A percentile compares a stretch with the other conserved stretches of the same genome.
phyloP scores from a whole-genome alignment of 2,797 vertebrate genomes.

The Chelon labrosus region DNA sequence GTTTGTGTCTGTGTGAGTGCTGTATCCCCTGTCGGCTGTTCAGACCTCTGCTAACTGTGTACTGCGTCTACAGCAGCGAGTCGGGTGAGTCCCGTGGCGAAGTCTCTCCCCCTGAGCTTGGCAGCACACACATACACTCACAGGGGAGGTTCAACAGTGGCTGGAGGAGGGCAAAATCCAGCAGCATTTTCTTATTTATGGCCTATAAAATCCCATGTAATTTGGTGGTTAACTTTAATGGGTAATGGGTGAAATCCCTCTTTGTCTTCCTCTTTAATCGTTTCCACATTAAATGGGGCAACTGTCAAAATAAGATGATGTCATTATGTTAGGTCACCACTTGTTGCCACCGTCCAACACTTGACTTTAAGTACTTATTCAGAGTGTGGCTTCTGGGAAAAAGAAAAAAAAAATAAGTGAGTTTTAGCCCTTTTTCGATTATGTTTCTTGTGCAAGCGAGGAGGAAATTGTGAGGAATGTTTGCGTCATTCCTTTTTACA shows the following conservation, averaged over 20 bases:
- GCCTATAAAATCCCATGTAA: constrained; percentile 82
- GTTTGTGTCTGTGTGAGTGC: constrained; percentile 31
- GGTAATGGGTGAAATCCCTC: constrained; percentile 83
- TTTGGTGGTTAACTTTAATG: constrained; percentile 84
- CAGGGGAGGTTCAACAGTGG: constrained; percentile 74
- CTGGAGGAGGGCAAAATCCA: constrained; percentile 74
- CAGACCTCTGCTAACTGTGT: constrained; percentile 44
- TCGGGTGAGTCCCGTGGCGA: constrained; percentile 61
- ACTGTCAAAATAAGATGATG: constrained; percentile 81
- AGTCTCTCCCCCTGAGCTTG: constrained; percentile 74
- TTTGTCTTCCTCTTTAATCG: constrained; percentile 82
- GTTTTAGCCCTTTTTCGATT: constrained; percentile 9
- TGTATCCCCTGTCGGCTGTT: constrained; percentile 23
- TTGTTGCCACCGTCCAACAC: constrained; percentile 72
- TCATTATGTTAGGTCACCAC: constrained; percentile 76
- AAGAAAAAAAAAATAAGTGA: background rate
- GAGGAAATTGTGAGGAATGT: constrained; percentile 48
- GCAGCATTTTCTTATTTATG: constrained; percentile 82
- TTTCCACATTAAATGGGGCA: constrained; percentile 81
- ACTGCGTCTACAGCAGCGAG: constrained; percentile 46
- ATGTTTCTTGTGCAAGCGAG: constrained; percentile 16
- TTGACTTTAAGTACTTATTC: constrained; percentile 56
- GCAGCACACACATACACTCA: constrained; percentile 50
- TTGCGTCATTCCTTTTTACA: constrained; percentile 52
- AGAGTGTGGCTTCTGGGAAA: constrained; percentile 33